phyloP scores from a whole-genome alignment of 1,140 invertebrate species.

The Drosophila ironensis region DNA sequence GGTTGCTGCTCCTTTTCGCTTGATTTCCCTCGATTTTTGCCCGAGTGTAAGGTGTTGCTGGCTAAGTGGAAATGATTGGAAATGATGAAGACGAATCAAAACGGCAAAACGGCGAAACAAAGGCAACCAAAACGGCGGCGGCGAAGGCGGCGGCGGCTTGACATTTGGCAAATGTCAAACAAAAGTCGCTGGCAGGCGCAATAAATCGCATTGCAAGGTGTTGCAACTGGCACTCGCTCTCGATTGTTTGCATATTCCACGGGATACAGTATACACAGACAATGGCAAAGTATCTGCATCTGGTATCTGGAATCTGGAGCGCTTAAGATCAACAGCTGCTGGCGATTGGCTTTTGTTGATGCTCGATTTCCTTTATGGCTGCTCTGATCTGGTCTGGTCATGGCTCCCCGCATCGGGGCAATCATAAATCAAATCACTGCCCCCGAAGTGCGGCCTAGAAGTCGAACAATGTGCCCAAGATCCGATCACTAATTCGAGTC shows the following conservation, averaged over 20 bases:
- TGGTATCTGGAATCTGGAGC: background rate
- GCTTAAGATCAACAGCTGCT: slow-evolving; percentile 34
- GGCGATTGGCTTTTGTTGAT: slow-evolving; percentile 41
- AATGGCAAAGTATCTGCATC: too few species aligned
- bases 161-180: slow-evolving; percentile 72
- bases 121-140: slow-evolving; percentile 23
- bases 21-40: too few species aligned
- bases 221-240: slow-evolving; percentile 29
- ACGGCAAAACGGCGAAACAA: slow-evolving; percentile 6
- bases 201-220: slow-evolving; percentile 48
- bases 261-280: too few species aligned
- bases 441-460: too few species aligned
- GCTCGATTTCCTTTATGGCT: slow-evolving; percentile 36
- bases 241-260: too few species aligned
- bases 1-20: too few species aligned
- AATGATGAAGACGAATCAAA: slow-evolving; percentile 29
- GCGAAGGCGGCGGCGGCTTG: slow-evolving; percentile 53
- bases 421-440: slow-evolving; percentile 38
- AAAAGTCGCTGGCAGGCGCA: too few species aligned
- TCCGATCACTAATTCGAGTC: background rate
- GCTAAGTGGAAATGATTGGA: too few species aligned
- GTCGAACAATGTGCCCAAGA: too few species aligned
- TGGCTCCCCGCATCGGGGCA: too few species aligned
- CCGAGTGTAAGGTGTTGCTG: too few species aligned
- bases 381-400: too few species aligned